These are phyloP conservation scores for Ormia ochracea DNA, from an alignment of 2,888 invertebrate genomes.

Conservation along the genomic window DNA sequence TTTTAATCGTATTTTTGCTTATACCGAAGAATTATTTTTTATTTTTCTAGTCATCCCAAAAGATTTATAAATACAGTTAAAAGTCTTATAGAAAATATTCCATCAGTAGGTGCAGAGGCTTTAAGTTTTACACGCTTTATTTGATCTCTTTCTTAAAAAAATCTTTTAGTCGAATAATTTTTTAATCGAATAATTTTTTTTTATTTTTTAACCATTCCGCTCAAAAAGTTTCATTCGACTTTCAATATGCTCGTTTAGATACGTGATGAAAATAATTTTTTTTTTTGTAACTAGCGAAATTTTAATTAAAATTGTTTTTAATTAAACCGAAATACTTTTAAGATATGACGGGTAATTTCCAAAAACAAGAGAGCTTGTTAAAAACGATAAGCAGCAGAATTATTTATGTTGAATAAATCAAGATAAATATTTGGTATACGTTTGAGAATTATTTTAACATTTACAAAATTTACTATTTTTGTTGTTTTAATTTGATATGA, in stretches of 20 bases:
- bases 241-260: not conserved
- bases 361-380: not conserved
- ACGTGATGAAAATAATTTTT: not conserved
- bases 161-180: not conserved
- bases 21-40: too few species aligned
- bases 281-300: not conserved
- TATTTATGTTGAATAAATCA: not conserved
- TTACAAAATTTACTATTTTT: slow-evolving; percentile 13
- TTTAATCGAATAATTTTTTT: not conserved
- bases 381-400: not conserved
- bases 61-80: too few species aligned
- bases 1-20: too few species aligned
- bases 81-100: too few species aligned
- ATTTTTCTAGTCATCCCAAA: too few species aligned
- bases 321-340: not conserved
- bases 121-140: too few species aligned
- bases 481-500: too few species aligned
- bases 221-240: too few species aligned
- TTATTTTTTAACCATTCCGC: not conserved
- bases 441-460: not conserved
- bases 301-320: not conserved
- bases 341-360: not conserved
- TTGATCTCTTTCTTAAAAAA: not conserved
- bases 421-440: not conserved
- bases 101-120: too few species aligned